A percentile compares a stretch with the other conserved stretches of the same genome.
Conservation (phyloP, 2,888 invertebrate genomes). For the Herminia tarsipennalis region DNA sequence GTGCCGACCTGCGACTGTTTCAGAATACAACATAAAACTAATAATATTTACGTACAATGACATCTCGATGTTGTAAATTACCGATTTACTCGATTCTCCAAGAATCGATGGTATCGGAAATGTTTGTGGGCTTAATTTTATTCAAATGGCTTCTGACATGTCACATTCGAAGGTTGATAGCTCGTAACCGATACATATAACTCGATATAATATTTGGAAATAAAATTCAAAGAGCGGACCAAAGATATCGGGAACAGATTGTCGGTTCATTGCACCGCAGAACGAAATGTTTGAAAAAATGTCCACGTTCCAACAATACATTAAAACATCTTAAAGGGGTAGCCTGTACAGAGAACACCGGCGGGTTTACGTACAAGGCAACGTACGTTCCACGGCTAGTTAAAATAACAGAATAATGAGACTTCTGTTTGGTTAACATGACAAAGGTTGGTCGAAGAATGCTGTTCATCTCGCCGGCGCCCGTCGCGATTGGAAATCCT, state of each 20-base stretch:
- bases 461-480: constrained; percentile 73
- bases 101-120: neutral
- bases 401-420: constrained; percentile 83
- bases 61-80: constrained; percentile 27
- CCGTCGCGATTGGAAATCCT: constrained; percentile 60
- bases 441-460: constrained; percentile 75
- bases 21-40: constrained; percentile 45
- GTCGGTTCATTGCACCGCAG: constrained; percentile 6
- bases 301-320: constrained; percentile 24
- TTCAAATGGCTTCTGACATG: constrained; percentile 37
- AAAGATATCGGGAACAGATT: neutral
- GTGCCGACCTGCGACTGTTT: constrained; percentile 52
- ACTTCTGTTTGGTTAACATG: constrained; percentile 79
- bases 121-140: constrained; percentile 21
- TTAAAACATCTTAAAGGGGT: constrained; percentile 26
- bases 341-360: constrained; percentile 18
- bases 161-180: constrained; percentile 28
- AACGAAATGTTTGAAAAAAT: constrained; percentile 23
- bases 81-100: constrained; percentile 2
- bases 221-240: no score
- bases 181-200: constrained; percentile 19
- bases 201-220: constrained; percentile 1
- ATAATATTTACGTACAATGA: constrained; percentile 43
- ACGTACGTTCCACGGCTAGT: constrained; percentile 61
- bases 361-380: constrained; percentile 33